Percentiles rank a stretch among this genome's conserved stretches.
Evolutionary conservation across 2,888 invertebrate genomes (phyloP).

Genomic region (Idaea straminata): DNA sequence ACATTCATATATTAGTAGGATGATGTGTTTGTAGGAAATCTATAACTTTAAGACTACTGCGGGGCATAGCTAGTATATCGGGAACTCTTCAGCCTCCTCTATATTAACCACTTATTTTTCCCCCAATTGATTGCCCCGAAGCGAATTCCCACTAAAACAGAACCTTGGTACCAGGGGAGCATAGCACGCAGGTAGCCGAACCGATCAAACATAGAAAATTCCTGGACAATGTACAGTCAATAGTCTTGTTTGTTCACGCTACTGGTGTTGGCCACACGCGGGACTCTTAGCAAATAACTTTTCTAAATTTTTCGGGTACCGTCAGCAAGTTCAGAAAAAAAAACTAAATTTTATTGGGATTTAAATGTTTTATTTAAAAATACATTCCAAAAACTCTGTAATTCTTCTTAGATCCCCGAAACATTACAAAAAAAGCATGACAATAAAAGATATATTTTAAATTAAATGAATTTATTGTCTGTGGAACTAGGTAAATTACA

Average conservation of each 20-base stretch:
- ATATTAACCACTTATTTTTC: neutral
- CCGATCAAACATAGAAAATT: constrained; percentile 64
- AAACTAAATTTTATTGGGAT: neutral
- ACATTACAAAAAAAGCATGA: no score
- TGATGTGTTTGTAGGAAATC: no score
- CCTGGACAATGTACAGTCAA: constrained; percentile 64
- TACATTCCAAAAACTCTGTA: no score
- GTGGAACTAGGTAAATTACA: no score
- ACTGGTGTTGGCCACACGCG: constrained; percentile 78
- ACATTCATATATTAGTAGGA: no score
- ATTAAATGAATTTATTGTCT: no score
- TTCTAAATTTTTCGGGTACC: constrained; percentile 64
- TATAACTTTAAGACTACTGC: no score
- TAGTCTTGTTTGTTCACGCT: constrained; percentile 70
- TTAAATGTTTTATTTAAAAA: no score
- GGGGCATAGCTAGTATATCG: no score
- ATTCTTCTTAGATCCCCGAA: no score
- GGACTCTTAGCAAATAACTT: constrained; percentile 60
- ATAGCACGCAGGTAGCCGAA: constrained; percentile 12
- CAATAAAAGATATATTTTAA: no score
- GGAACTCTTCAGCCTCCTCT: no score
- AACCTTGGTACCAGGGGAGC: neutral
- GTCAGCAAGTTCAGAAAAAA: constrained; percentile 40
- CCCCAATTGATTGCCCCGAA: neutral
- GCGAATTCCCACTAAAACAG: neutral